A percentile compares a stretch with the other conserved stretches of the same genome.
Evolutionary conservation across 1,140 invertebrate genomes (phyloP).

Genomic region (Conus betulinus): DNA sequence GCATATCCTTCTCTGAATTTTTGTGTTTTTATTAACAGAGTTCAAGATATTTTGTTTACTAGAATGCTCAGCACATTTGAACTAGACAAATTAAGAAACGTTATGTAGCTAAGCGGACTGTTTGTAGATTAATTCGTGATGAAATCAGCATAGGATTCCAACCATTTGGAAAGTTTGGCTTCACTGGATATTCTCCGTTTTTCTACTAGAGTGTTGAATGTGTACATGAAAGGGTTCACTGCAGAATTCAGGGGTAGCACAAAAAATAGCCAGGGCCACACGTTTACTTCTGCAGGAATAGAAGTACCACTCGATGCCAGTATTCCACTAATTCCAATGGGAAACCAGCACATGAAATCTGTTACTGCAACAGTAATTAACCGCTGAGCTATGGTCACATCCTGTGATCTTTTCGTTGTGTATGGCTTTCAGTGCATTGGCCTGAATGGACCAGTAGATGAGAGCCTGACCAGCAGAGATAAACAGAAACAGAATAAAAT

Average conservation of each 20-base stretch:
- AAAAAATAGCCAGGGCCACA: slow-evolving; percentile 49
- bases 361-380: slow-evolving; percentile 41
- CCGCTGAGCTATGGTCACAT: slow-evolving; percentile 40
- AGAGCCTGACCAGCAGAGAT: slow-evolving; percentile 48
- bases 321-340: slow-evolving; percentile 31
- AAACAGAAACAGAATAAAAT: slow-evolving; percentile 44
- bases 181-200: background rate
- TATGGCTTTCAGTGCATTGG: slow-evolving; percentile 3
- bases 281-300: slow-evolving; percentile 52
- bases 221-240: slow-evolving; percentile 57
- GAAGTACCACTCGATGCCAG: slow-evolving; percentile 37
- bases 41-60: no score
- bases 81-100: no score
- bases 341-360: slow-evolving; percentile 41
- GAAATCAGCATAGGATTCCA: background rate
- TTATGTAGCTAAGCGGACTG: no score
- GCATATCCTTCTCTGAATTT: no score
- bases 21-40: no score
- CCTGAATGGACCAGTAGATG: slow-evolving; percentile 29
- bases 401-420: slow-evolving; percentile 16
- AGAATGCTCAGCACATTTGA: no score
- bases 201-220: slow-evolving; percentile 26
- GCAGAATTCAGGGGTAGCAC: slow-evolving; percentile 53
- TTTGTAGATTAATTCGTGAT: no score
- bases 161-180: background rate